Percentiles rank a stretch among this genome's conserved stretches.
Evolutionary conservation across 2,797 vertebrate genomes (phyloP).

Genomic region (Mus caroli): DNA sequence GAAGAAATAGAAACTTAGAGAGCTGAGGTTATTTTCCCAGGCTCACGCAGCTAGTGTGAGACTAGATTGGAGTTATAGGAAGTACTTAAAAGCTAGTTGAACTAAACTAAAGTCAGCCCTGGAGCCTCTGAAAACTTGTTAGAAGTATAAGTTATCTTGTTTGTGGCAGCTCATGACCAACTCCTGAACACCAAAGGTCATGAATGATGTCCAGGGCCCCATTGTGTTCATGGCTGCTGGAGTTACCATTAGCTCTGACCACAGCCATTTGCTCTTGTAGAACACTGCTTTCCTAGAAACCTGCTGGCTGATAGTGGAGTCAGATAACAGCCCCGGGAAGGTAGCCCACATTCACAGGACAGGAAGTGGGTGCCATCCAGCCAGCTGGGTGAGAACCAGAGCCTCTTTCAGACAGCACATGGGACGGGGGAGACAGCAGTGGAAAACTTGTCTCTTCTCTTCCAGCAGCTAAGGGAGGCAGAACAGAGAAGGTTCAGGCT

Average conservation of each 20-base stretch:
- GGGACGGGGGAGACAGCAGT: neutral
- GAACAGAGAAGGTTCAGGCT: neutral
- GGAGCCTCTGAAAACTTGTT: neutral
- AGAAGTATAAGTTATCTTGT: constrained; percentile 15
- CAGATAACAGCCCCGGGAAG: constrained; percentile 75
- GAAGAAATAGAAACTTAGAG: constrained; percentile 3
- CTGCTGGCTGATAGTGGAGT: constrained; percentile 71
- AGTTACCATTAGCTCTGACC: constrained; percentile 44
- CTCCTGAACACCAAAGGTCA: neutral
- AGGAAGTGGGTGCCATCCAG: constrained; percentile 65
- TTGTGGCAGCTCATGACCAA: neutral
- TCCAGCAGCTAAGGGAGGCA: neutral
- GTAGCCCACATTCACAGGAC: constrained; percentile 61
- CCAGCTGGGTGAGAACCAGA: constrained; percentile 58
- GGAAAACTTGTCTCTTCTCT: neutral
- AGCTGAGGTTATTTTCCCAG: neutral
- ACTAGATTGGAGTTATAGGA: neutral
- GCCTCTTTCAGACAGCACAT: neutral
- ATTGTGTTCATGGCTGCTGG: neutral
- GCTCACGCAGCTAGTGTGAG: neutral
- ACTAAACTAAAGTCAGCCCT: neutral
- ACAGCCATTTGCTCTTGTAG: neutral
- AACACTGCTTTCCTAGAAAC: constrained; percentile 76
- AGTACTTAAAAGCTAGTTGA: neutral
- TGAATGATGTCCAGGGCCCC: neutral